Conservation (phyloP, 2,113 vertebrate genomes). For the Catharus bicknelli region DNA sequence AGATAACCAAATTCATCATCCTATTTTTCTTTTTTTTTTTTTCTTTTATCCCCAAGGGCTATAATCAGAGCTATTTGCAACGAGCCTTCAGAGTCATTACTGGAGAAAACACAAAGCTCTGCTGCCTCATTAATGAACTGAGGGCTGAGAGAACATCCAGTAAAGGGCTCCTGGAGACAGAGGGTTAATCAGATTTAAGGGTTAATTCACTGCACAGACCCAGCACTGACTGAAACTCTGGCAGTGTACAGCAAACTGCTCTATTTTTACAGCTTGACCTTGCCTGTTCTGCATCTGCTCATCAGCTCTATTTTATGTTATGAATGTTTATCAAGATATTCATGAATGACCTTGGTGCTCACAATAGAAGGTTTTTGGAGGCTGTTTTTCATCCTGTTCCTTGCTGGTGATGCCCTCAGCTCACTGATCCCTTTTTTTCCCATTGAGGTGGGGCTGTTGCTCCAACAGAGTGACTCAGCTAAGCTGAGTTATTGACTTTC, state of each 20-base stretch:
- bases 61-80: not conserved
- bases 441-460: not conserved
- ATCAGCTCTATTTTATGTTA: not conserved
- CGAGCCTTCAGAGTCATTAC: not conserved
- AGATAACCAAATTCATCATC: not conserved
- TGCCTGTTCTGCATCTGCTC: not conserved
- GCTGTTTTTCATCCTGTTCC: not conserved
- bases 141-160: not conserved
- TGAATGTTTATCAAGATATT: not conserved
- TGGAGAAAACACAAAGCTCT: not conserved
- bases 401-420: not conserved
- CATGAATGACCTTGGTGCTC: not conserved
- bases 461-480: constrained; percentile 31
- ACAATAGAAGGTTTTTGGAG: not conserved
- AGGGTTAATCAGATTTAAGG: not conserved
- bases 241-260: not conserved
- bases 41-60: not conserved
- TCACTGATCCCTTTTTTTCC: not conserved
- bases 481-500: not conserved
- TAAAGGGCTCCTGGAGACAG: not conserved
- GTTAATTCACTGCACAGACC: not conserved
- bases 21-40: not conserved
- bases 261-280: constrained; percentile 19
- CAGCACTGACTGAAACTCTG: not conserved
- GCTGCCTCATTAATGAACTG: not conserved